Evolutionary conservation across 2,797 vertebrate genomes (phyloP), one percentile per base, ranked within the genome.

Genomic region (Pantherophis alleghaniensis): DNA sequence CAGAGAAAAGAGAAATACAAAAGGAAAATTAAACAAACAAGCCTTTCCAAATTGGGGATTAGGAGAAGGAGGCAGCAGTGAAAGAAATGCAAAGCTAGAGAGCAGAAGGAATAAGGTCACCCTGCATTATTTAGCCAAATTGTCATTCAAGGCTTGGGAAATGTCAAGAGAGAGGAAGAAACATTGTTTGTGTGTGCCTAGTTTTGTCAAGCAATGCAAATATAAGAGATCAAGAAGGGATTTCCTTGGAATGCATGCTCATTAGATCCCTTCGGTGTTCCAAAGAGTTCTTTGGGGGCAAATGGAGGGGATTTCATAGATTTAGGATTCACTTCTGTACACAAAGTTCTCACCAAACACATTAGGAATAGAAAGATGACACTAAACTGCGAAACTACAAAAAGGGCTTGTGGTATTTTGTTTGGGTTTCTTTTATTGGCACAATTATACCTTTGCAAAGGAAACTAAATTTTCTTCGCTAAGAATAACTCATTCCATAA

Each of bases 231-330:
- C 6, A 91, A 91, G 32, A 22, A 92, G 61, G 94, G 94, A 95
- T 96, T 94, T 93, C 90, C 94, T 14, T 47, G 87, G 47, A 51
- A 53, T 66, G 47, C 87, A 86, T 20, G 10, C 55, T 37, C 51
- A 59, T 55, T 28, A 89, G 94, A 95, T 94, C 42, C 95, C 95
- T 94, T 94, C 53, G n/a, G 14, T 95, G 86, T 42, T 90, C 91
- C 63, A 60, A 95, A 79, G 57, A 94, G 90, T 88, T 24, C 12
- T 18, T 12, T 42, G 10, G 32, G 32, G n/a, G 56, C 69, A 37
- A 74, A 66, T 2, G n/a, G 7, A 11, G 16, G 22, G 32, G 55
- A 60, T 88, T 59, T 88, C 1, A 87, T 9, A 32, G 18, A 20
- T 20, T 87, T 87, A 32, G 28, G 53, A 53, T 32, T 55, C 86